Conservation (phyloP, 2,113 vertebrate species). For the Thryonomys swinderianus region DNA sequence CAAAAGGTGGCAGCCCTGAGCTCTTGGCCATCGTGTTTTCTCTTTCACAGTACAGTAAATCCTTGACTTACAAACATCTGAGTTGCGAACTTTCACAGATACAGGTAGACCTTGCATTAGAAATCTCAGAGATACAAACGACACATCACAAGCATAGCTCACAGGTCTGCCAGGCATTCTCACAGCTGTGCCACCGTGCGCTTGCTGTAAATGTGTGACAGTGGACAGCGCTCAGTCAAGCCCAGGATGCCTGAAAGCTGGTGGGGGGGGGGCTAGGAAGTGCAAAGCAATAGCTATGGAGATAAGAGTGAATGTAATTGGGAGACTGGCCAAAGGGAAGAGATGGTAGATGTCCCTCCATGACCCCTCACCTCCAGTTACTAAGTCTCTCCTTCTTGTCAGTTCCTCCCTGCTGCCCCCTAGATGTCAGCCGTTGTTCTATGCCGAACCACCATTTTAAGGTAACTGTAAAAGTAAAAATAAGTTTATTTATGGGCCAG, state of each 20-base stretch:
- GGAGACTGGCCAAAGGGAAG: neutral
- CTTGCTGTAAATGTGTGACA: neutral
- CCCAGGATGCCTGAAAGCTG: neutral
- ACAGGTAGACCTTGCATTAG: neutral
- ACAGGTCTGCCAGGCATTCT: neutral
- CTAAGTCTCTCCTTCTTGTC: neutral
- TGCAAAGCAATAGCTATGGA: neutral
- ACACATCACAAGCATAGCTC: neutral
- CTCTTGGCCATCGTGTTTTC: neutral
- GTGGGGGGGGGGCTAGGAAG: neutral
- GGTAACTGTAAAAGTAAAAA: neutral
- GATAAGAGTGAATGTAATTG: neutral
- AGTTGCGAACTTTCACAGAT: neutral
- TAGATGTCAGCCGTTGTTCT: neutral
- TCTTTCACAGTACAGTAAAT: neutral
- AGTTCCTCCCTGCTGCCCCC: neutral
- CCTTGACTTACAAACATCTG: neutral
- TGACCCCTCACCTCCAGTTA: neutral
- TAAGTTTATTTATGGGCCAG: neutral
- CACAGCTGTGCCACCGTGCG: neutral
- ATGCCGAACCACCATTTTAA: neutral
- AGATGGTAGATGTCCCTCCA: neutral
- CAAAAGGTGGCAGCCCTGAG: neutral
- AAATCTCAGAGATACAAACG: neutral
- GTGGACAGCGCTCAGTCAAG: neutral